Base-by-base conservation (phyloP, 1,140 invertebrate species). In the Drosophila mayri region DNA sequence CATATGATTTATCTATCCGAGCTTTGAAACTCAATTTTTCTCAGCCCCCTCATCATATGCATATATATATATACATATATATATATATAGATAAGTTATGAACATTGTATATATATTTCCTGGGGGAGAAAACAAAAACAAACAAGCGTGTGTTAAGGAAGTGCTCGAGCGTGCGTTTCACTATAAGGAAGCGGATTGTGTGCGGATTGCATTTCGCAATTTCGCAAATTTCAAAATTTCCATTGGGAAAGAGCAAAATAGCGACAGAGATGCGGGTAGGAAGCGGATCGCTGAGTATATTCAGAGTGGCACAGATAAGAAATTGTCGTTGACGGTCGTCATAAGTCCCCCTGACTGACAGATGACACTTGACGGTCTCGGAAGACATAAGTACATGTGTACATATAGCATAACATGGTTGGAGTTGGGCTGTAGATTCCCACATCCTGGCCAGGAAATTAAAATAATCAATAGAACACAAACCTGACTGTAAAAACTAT, bases 1-100 rank as follows among this genome's bases (percentile, higher is more conserved):
- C 67, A 50, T 72, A 73, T 73, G 70, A 73, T 73, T 73, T 73
- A 73, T 73, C 70, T 73, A 72, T 41, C 54, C 67, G 70, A 54
- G 67, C 44, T 49, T 60, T 72, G 70, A 72, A 72, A 72, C 28
- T 72, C 68, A 72, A 71, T 72, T 59, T 72, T 59, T 47, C 22
- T 9, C 59, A 22, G 46, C 9, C 30, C 12, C 44, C 32, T 25
- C n/a, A 25, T 22, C 16, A 10, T 8, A 22, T 20, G 30, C 11
- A 2, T 30, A 4, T 22, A 9, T 14, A 35, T 25, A 35, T 46
- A 40, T 20, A 30, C 11, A 2, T 30, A 4, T 22, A 9, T 16
- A 35, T 25, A 35, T 47, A 41, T 2, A 14, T 25, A 25, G 4
- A 25, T 25, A 25, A 5, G 25, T 25, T 25, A 25, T 25, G 25